Evolutionary conservation across 1,140 invertebrate species (phyloP).

Genomic region (Pomacea maculata): DNA sequence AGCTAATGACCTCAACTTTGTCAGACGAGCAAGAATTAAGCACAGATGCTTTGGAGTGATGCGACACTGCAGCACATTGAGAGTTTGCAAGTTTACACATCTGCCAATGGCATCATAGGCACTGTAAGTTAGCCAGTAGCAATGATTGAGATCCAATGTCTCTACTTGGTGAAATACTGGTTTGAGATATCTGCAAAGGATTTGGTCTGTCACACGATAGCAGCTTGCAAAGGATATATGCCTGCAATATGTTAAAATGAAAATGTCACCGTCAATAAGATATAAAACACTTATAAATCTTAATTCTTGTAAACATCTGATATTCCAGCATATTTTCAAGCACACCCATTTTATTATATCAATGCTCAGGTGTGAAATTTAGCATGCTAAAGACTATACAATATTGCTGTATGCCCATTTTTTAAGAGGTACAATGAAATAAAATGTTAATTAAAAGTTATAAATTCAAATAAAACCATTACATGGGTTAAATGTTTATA

Average conservation of each 20-base stretch:
- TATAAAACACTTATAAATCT: too few species aligned
- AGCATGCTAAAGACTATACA: too few species aligned
- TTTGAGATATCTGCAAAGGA: constrained; percentile 29
- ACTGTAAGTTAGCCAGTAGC: constrained; percentile 44
- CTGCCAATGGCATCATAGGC: constrained; percentile 31
- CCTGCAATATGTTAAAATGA: not conserved
- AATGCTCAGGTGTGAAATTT: too few species aligned
- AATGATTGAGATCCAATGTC: constrained; percentile 46
- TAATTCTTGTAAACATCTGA: too few species aligned
- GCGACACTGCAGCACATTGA: constrained; percentile 42
- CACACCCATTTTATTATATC: too few species aligned
- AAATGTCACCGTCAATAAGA: too few species aligned
- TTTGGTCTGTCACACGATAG: constrained; percentile 27
- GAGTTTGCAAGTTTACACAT: constrained; percentile 37
- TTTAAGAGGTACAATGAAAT: too few species aligned
- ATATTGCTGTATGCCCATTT: too few species aligned
- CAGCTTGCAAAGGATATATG: constrained; percentile 21
- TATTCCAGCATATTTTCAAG: too few species aligned
- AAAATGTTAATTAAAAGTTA: not conserved
- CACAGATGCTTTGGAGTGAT: constrained; percentile 38
- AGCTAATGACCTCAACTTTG: constrained; percentile 32
- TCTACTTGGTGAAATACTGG: constrained; percentile 31
- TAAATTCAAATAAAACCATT: not conserved
- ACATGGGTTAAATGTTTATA: not conserved
- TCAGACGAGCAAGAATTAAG: constrained; percentile 32